Evolutionary conservation across 2,113 vertebrate species (phyloP), one percentile per base, ranked within the genome.

Genomic region (Tenebrosternarchus preto): DNA sequence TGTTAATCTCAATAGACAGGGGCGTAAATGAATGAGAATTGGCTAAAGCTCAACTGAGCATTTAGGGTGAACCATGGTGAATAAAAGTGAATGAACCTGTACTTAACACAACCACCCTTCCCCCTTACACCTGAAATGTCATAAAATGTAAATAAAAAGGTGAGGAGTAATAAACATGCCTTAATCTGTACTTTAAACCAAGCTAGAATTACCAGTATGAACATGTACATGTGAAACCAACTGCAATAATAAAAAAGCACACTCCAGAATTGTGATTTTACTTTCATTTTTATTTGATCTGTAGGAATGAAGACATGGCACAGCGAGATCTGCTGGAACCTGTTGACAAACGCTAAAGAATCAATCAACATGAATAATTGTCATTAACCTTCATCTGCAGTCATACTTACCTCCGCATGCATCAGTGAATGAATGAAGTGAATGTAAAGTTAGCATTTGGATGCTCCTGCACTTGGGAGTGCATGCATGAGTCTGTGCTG

Each of bases 201-300:
- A 50, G 43, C 15, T 50, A 15, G 1, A 50, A 50, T 50, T 50
- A 60, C 8, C 9, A 9, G 61, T 43, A 15, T 7, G 1, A 19
- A 33, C 16, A 80, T 76, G 56, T 43, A 55, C 4, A 31, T 66
- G 59, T 80, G 33, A 83, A 72, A 77, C 71, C n/a, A 82, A 64
- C 31, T 80, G 68, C 80, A 50, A 69, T n/a, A 85, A 80, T 77
- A 85, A 36, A 95, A 93, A 90, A 95, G 89, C 92, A 96, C 95
- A 94, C 93, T 80, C 87, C 89, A 87, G 85, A 95, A 94, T 94
- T 90, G 88, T 91, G 87, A 93, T 93, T 93, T 92, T 92, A 88
- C 91, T 94, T 94, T 95, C 92, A 93, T 92, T 92, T 94, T 94
- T 91, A 89, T 87, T 90, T 93, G 94, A 93, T 93, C 91, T 80